Percentiles rank a stretch among this genome's conserved stretches.
These are phyloP conservation scores for Hemichromis elongatus DNA, from an alignment of 2,113 vertebrate species.

Conservation along the genomic window DNA sequence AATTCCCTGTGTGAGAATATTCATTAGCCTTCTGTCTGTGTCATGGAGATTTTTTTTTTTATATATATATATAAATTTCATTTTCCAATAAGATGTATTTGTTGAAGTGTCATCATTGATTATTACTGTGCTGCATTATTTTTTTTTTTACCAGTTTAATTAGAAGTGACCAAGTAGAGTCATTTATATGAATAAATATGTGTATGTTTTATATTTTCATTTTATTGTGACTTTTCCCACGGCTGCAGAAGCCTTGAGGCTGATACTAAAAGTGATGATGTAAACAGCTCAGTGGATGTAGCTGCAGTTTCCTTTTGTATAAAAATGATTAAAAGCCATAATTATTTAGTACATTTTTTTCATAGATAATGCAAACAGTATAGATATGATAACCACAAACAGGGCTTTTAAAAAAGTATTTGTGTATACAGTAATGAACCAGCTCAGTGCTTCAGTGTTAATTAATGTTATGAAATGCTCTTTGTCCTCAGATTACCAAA, in stretches of 20 bases:
- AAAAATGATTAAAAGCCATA: not conserved
- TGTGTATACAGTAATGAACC: not conserved
- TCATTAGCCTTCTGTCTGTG: conserved; percentile 3
- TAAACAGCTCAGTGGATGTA: not conserved
- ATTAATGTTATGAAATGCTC: not conserved
- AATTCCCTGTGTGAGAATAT: conserved; percentile 9
- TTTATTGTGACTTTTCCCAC: not conserved
- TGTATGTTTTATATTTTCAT: not conserved
- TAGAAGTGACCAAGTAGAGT: not conserved
- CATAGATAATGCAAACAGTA: not conserved
- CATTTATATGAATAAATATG: not conserved
- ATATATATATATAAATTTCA: conserved; percentile 38
- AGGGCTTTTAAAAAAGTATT: not conserved
- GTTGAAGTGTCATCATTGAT: not conserved
- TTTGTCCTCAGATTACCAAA: not conserved
- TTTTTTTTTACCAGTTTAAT: not conserved
- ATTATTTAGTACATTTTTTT: not conserved
- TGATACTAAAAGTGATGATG: not conserved
- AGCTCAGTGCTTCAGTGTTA: not conserved
- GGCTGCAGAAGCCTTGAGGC: rapidly evolving
- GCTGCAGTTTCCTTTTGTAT: not conserved
- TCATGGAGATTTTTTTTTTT: conserved; percentile 34
- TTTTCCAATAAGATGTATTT: conserved; percentile 36
- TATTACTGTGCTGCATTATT: not conserved
- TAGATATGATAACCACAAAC: not conserved